Base-by-base conservation (phyloP, 2,888 invertebrate species). In the Dascillus cervinus region DNA sequence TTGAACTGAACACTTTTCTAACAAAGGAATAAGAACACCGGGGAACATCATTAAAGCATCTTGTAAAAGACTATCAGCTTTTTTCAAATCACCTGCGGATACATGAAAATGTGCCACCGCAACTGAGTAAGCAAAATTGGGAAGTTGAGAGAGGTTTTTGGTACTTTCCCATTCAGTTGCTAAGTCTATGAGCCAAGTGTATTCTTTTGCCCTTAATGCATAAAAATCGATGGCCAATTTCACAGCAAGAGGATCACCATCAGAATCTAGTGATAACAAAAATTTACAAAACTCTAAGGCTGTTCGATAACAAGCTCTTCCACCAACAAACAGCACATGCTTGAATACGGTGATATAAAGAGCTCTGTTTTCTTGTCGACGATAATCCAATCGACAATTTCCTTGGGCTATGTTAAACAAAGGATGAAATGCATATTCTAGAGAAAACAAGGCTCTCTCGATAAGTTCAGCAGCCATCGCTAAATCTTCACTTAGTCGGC, bases 261-360 rank as follows among this genome's bases (percentile, higher is more conserved):
- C 77, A 1, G 84, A 82, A 60, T 86, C 83, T 27, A 87, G 63
- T 8, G 78, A 79, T 32, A 89, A 66, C n/a, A 91, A 65, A 23
- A 90, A 62, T 64, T 91, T 91, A 56, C 84, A 82, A 46, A 88
- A 75, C 62, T 92, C 90, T 44, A 91, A 67, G n/a, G 90, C 83
- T 2, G 91, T 90, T 41, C 88, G 72, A 53, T 82, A 80, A 60
- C 88, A 89, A 3, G 88, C 86, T 41, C 84, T 70, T 37, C 80
- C 79, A 13, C 85, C 83, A 32, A 89, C 73, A 55, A 82, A 84
- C 33, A 73, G 70, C 39, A 89, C 67, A 58, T 89, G 87, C 52
- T 84, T 84, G 58, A 89, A 89, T 12, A 91, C 62, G 0, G 86
- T 79, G 33, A 90, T 73, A 56, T 77, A 90, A 41, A 91, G 71